Evolutionary conservation across 2,888 invertebrate genomes (phyloP).

Genomic region (Teleiodes luculella): DNA sequence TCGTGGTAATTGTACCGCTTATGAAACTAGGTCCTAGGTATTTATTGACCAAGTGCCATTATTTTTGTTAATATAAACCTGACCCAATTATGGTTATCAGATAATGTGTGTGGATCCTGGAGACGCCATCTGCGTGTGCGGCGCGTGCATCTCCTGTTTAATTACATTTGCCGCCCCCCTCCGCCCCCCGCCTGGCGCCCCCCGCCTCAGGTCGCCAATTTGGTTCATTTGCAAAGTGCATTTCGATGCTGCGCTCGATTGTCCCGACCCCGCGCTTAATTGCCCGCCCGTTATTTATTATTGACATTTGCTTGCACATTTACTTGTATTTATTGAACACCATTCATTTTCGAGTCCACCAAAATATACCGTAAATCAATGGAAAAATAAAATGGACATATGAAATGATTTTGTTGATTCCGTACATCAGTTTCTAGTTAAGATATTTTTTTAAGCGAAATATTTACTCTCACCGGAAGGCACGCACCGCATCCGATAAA

Average conservation of each 20-base stretch:
- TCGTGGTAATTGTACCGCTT: too few species aligned
- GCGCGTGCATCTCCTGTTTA: slow-evolving; percentile 58
- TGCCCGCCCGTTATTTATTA: slow-evolving; percentile 69
- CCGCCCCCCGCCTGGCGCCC: slow-evolving; percentile 30
- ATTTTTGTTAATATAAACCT: background rate
- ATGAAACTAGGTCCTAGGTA: too few species aligned
- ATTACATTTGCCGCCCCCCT: slow-evolving; percentile 58
- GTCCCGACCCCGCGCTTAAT: slow-evolving; percentile 69
- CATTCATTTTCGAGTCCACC: slow-evolving; percentile 40
- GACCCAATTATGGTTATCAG: slow-evolving; percentile 19
- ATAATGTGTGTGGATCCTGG: slow-evolving; percentile 29
- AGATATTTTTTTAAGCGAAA: slow-evolving; percentile 35
- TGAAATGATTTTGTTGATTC: slow-evolving; percentile 9
- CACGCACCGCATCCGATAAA: slow-evolving; percentile 69
- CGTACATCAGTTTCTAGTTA: slow-evolving; percentile 11
- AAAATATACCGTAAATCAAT: slow-evolving; percentile 34
- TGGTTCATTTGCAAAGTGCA: slow-evolving; percentile 78
- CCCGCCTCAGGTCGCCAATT: slow-evolving; percentile 38
- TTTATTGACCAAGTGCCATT: too few species aligned
- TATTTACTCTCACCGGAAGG: slow-evolving; percentile 52
- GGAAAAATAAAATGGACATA: slow-evolving; percentile 14
- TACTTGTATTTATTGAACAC: slow-evolving; percentile 46
- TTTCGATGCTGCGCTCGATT: slow-evolving; percentile 70
- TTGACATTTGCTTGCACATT: slow-evolving; percentile 63
- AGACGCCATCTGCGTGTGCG: slow-evolving; percentile 56